Evolutionary conservation across 2,888 invertebrate species (phyloP), one percentile per base, ranked within the genome.

Genomic region (Cylindroiulus punctatus): DNA sequence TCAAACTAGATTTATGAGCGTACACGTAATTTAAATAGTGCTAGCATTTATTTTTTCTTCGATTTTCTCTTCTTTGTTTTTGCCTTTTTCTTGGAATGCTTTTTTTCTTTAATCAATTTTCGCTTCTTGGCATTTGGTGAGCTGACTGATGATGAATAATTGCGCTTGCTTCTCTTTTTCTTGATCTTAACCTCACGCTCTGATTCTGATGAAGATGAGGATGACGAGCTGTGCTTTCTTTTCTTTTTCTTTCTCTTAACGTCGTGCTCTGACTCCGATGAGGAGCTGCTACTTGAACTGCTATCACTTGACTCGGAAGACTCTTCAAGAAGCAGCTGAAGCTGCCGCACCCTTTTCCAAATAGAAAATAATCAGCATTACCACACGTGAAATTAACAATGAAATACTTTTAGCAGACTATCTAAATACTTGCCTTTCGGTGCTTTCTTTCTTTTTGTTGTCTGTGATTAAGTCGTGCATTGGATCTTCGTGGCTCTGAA

Each of bases 381-480:
- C n/a, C 5, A 17, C n/a, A 65, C 26, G 26, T 26, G 8, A 65
- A n/a, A 22, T 10, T 47, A 47, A 47, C 47, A 57, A 5, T n/a
- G 2, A 81, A 52, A 32, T 36, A 84, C n/a, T 12, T 81, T 7
- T 19, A 86, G 30, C 4, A 85, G 12, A 36, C 5, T 86, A 8
- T 19, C 19, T 32, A 42, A 86, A 26, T n/a, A 57, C 57, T 76
- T 32, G 57, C 76, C n/a, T 85, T 30, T 85, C 57, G 1, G n/a
- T 57, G 81, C 87, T 87, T 85, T 87, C 87, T 86, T 87, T 85
- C 81, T 85, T 87, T 85, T 87, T 87, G n/a, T 86, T 87, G 42
- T 86, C 65, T 84, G 84, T 84, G 36, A 87, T 86, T 47, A 87
- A 87, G 65, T 87, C 87, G 81, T 87, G 87, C 87, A 87, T 87